These are phyloP conservation scores for Grapholita molesta DNA, from an alignment of 1,140 invertebrate species.

Conservation along the genomic window DNA sequence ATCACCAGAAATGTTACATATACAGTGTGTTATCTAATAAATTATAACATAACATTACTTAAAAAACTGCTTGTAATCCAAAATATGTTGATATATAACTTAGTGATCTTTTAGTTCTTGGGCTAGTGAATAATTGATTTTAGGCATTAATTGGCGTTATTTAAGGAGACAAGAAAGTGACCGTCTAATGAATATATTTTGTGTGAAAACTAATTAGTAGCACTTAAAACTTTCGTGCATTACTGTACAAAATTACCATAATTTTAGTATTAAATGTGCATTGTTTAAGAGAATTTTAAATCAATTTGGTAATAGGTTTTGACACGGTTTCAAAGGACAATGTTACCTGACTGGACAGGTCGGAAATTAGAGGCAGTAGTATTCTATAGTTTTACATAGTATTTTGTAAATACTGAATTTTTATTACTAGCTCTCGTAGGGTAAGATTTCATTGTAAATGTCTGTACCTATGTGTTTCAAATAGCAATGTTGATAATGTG, in stretches of 20 bases:
- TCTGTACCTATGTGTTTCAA: neutral
- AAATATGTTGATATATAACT: neutral
- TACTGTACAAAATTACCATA: neutral
- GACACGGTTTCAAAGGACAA: conserved; percentile 14
- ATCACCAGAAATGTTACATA: no score
- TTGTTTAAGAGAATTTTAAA: conserved; percentile 24
- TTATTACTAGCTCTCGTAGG: conserved; percentile 36
- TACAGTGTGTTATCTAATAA: no score
- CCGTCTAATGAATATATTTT: neutral
- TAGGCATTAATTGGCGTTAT: neutral
- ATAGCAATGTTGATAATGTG: neutral
- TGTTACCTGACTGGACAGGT: conserved; percentile 19
- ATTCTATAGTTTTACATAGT: conserved; percentile 37
- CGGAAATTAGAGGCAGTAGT: conserved; percentile 18
- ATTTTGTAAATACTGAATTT: conserved; percentile 55
- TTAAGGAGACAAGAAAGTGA: neutral
- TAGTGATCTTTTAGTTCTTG: neutral
- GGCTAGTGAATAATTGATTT: conserved; percentile 2
- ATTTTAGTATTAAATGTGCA: neutral
- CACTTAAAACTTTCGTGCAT: neutral
- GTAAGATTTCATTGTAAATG: neutral
- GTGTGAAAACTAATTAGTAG: neutral
- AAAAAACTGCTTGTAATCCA: no score
- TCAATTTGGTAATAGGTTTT: conserved; percentile 21
- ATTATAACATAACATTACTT: no score